These are phyloP conservation scores for Macropodus opercularis DNA, from an alignment of 2,797 vertebrate species.

Conservation along the genomic window DNA sequence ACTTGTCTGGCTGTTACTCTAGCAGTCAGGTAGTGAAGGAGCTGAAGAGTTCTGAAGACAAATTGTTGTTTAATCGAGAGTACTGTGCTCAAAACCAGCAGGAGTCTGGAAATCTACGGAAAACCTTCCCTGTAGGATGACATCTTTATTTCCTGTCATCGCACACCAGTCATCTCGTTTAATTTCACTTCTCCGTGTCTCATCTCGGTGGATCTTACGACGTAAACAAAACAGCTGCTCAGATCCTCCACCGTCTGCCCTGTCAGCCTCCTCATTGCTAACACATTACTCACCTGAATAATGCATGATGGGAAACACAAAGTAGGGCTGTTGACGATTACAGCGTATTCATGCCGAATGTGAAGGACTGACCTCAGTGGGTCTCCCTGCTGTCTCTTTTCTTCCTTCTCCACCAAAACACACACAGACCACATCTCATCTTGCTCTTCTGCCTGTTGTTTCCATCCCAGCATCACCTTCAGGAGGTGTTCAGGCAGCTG, in stretches of 20 bases:
- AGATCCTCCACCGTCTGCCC: conserved; percentile 46
- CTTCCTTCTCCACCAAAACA: too few species aligned
- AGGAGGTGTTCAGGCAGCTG: conserved; percentile 12
- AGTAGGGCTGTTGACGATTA: conserved; percentile 43
- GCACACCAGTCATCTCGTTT: conserved; percentile 41
- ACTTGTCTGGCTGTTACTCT: too few species aligned
- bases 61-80: conserved; percentile 24
- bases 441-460: background rate
- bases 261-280: conserved; percentile 43
- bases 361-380: conserved; percentile 31
- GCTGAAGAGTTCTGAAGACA: background rate
- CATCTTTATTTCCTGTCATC: conserved; percentile 51
- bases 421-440: background rate
- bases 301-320: conserved; percentile 66
- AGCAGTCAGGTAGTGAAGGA: too few species aligned
- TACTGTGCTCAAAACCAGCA: conserved; percentile 22
- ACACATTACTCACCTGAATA: conserved; percentile 64
- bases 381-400: background rate
- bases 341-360: conserved; percentile 34
- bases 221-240: conserved; percentile 55
- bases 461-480: background rate
- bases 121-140: conserved; percentile 30
- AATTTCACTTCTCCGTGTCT: conserved; percentile 41
- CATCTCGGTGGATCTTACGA: conserved; percentile 35
- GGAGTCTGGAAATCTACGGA: conserved; percentile 15